Conservation (phyloP, 2,888 invertebrate genomes). For the Parochlus steinenii region DNA sequence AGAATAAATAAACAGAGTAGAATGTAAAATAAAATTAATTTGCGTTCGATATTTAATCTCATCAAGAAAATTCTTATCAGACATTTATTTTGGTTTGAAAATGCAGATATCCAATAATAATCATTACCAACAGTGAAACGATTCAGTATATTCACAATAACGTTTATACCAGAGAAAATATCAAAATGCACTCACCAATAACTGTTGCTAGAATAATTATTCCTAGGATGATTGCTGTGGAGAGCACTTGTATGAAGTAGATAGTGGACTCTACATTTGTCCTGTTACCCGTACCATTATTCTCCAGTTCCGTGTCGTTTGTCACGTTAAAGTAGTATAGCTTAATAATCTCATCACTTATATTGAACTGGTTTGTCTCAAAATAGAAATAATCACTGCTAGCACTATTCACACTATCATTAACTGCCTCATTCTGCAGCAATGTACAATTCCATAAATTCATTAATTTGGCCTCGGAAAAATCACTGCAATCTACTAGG, state of each 20-base stretch:
- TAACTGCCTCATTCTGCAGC: constrained; percentile 11
- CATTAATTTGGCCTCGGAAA: constrained; percentile 10
- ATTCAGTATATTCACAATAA: too few species aligned
- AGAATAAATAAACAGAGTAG: too few species aligned
- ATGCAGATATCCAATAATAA: too few species aligned
- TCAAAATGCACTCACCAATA: constrained; percentile 19
- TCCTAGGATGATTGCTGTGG: constrained; percentile 57
- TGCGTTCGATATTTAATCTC: too few species aligned
- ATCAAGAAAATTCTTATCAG: too few species aligned
- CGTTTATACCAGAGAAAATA: too few species aligned
- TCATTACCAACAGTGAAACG: too few species aligned
- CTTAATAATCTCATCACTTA: constrained; percentile 11
- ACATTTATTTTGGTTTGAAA: too few species aligned
- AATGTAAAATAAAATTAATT: too few species aligned
- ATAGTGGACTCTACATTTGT: constrained; percentile 18
- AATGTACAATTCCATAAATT: constrained; percentile 10
- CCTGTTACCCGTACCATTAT: constrained; percentile 4
- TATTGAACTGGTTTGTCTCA: too few species aligned
- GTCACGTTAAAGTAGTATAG: constrained; percentile 8
- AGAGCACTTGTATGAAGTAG: constrained; percentile 49
- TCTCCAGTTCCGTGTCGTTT: constrained; percentile 6
- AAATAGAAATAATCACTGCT: too few species aligned
- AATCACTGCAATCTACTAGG: constrained; percentile 11
- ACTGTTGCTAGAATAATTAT: constrained; percentile 76
- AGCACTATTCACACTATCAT: constrained; percentile 8